These are phyloP conservation scores for Alethe diademata DNA, from an alignment of 2,113 vertebrate genomes.

Conservation along the genomic window DNA sequence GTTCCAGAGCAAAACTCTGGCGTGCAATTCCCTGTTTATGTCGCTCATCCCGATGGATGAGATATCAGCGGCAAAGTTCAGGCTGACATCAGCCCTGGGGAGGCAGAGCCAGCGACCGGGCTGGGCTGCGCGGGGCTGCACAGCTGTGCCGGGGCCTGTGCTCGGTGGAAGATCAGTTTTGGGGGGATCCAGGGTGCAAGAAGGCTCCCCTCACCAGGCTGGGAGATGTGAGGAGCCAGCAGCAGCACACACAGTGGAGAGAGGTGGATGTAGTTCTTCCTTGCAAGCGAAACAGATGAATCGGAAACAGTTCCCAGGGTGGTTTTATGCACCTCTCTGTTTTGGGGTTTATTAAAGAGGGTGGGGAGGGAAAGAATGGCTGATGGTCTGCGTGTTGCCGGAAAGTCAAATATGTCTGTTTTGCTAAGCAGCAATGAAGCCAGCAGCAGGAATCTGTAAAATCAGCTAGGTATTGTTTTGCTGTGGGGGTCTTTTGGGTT, in stretches of 20 bases:
- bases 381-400: neutral
- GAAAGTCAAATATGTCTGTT: neutral
- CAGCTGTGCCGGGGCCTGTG: neutral
- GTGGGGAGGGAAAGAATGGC: neutral
- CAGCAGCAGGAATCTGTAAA: neutral
- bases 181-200: neutral
- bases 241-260: neutral
- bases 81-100: slow-evolving; percentile 69
- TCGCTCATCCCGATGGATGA: slow-evolving; percentile 65
- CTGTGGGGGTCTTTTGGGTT: neutral
- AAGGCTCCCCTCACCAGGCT: neutral
- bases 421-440: neutral
- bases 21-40: slow-evolving; percentile 32
- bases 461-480: neutral
- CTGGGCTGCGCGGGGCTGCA: neutral
- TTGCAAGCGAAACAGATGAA: neutral
- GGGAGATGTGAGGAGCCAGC: neutral
- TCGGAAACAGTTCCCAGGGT: neutral
- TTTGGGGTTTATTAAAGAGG: neutral
- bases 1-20: slow-evolving; percentile 61
- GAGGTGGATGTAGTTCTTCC: neutral
- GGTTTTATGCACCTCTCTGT: neutral
- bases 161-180: neutral
- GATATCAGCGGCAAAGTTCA: slow-evolving; percentile 65
- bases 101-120: slow-evolving; percentile 54